Evolutionary conservation across 2,888 invertebrate genomes (phyloP).

Genomic region (Eupithecia dodoneata): DNA sequence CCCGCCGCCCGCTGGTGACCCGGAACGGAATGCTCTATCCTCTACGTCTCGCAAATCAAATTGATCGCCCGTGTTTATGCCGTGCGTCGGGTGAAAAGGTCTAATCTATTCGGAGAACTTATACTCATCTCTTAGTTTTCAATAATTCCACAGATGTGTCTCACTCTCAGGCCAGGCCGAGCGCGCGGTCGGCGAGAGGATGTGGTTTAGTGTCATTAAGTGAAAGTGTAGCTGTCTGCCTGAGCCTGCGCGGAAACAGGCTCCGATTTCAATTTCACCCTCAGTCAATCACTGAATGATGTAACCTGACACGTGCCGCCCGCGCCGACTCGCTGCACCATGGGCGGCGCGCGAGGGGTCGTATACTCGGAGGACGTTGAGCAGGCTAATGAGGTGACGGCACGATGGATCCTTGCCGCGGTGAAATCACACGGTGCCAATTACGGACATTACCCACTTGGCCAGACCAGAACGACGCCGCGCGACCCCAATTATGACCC

Average conservation of each 20-base stretch:
- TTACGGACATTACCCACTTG: slow-evolving; percentile 64
- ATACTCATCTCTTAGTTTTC: slow-evolving; percentile 14
- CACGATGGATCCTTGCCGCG: slow-evolving; percentile 32
- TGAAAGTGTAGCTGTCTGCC: slow-evolving; percentile 36
- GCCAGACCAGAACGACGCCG: slow-evolving; percentile 36
- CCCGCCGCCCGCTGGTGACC: slow-evolving; percentile 24
- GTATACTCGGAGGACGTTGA: slow-evolving; percentile 13
- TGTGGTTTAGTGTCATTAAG: slow-evolving; percentile 39
- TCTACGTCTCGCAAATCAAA: slow-evolving; percentile 19
- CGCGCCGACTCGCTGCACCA: neutral
- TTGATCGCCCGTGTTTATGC: neutral
- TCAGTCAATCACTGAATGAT: slow-evolving; percentile 24
- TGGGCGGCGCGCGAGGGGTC: neutral
- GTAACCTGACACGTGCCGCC: neutral
- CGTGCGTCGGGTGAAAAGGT: neutral
- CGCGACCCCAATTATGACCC: slow-evolving; percentile 58
- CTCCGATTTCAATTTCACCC: slow-evolving; percentile 33
- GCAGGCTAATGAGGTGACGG: slow-evolving; percentile 30
- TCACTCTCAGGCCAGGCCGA: slow-evolving; percentile 3
- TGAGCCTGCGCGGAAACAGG: slow-evolving; percentile 23
- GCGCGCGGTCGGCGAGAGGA: slow-evolving; percentile 31
- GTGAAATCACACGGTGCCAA: slow-evolving; percentile 62
- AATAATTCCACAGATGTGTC: slow-evolving; percentile 22
- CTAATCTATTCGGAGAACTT: slow-evolving; percentile 12
- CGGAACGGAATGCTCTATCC: slow-evolving; percentile 22